Evolutionary conservation across 2,888 invertebrate species (phyloP), one percentile per base, ranked within the genome.

Genomic region (Drosophila pegasa): DNA sequence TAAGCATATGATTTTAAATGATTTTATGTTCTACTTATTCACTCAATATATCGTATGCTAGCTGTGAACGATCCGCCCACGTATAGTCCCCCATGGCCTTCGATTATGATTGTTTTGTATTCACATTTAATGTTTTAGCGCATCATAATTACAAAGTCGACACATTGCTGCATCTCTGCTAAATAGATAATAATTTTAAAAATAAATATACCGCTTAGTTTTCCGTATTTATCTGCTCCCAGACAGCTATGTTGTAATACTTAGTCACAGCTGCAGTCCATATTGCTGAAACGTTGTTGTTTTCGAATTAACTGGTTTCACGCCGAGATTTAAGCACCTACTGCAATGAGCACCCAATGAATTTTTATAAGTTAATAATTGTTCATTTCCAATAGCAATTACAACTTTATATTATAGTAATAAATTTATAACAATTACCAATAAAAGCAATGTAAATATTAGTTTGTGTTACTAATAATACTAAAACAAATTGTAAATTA

Each of bases 341-440:
- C 9, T 4, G 29, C 16, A 35, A 27, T 35, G 35, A 63, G 18
- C 27, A 43, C 22, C 63, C 35, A 64, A 63, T 43, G 40, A 35
- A 41, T 41, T 20, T 29, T 16, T 8, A 50, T 31, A 20, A 22
- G 48, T 10, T 18, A 35, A 14, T 33, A 12, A 29, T 29, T 29
- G 29, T 29, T 4, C 1, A 29, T 29, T 29, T 29, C 29, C 6
- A 8, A 1, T 8, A 1, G 3, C 29, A 29, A 29, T n/a, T n/a
- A n/a, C n/a, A n/a, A n/a, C n/a, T n/a, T n/a, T n/a, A n/a, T n/a
- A n/a, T n/a, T n/a, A n/a, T n/a, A n/a, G n/a, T n/a, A n/a, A n/a
- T n/a, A n/a, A n/a, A n/a, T n/a, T n/a, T n/a, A n/a, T n/a, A n/a
- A n/a, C n/a, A n/a, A n/a, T n/a, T n/a, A n/a, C n/a, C n/a, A n/a